Evolutionary conservation across 2,113 vertebrate genomes (phyloP), one percentile per base, ranked within the genome.

Genomic region (Chaetorhynchus papuensis): DNA sequence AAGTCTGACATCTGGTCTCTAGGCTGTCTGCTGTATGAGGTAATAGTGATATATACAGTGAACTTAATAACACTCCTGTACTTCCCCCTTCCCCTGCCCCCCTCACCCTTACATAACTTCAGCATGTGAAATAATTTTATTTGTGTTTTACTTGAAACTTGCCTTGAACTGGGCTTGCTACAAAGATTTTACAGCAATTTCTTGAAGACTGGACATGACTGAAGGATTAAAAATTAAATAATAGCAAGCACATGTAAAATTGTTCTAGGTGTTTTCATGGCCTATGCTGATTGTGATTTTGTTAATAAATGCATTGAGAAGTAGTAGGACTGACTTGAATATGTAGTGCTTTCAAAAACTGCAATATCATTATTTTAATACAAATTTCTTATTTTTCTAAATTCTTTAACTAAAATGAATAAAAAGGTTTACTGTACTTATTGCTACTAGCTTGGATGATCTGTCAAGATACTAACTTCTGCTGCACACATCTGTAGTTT

Each of bases 1-100:
- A 99, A 99, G 94, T 99, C 98, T 93, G 98, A 99, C 97, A 98
- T 99, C 97, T 99, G 98, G 98, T 99, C 97, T 85, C 97, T 98
- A 70, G 94, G 98, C 97, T 98, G 98, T 96, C 97, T 98, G 65
- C 97, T 98, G 13, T 98, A 98, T 85, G 98, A 98, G 98, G 98
- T 98, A 97, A 97, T 65, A 80, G 7, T 95, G 90, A 97, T 86
- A 87, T 57, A 54, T 59, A 65, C 82, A 68, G 65, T 90, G 78
- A 93, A 68, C 30, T 54, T 89, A 57, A 30, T 75, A 49, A 52
- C 5, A 6, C 41, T 68, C 18, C 41, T 93, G 39, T 60, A 33
- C 26, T 70, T 11, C 6, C 9, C 28, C 6, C 39, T 57, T 45
- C 47, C 13, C 39, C 64, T 60, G 33, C 9, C 14, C 19, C 30